Evolutionary conservation across 2,888 invertebrate species (phyloP).

Genomic region (Coelopa pilipes): DNA sequence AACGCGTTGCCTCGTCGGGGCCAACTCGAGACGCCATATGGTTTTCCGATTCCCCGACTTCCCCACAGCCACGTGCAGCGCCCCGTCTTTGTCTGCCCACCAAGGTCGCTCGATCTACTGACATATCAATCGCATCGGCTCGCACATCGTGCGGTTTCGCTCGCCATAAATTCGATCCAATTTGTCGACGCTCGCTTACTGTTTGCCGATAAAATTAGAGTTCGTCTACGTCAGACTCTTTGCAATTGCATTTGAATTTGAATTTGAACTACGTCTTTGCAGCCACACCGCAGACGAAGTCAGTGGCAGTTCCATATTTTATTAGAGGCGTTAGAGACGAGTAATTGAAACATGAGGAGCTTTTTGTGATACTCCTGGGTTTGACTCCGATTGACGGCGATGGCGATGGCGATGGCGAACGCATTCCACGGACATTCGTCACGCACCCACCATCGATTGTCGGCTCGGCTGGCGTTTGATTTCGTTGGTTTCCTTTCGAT

Average conservation of each 20-base stretch:
- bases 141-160: neutral
- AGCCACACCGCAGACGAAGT: neutral
- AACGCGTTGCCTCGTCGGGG: too few relatives aligned
- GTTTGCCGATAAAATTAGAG: neutral
- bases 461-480: too few relatives aligned
- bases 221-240: neutral
- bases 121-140: neutral
- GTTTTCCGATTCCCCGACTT: too few relatives aligned
- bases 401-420: neutral
- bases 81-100: too few relatives aligned
- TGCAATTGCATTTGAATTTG: neutral
- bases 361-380: too few relatives aligned
- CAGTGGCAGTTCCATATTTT: neutral
- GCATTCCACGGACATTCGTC: slow-evolving; percentile 50
- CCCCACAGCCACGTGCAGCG: too few relatives aligned
- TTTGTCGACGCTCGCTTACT: neutral
- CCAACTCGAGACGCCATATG: too few relatives aligned
- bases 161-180: slow-evolving; percentile 4
- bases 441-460: slow-evolving; percentile 31
- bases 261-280: neutral
- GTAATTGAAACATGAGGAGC: neutral
- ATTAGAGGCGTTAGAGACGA: neutral
- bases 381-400: too few relatives aligned
- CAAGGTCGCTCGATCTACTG: too few relatives aligned
- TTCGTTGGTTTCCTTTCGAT: too few relatives aligned